Conservation (phyloP, 2,113 vertebrate species). For the Brachyistius frenatus region DNA sequence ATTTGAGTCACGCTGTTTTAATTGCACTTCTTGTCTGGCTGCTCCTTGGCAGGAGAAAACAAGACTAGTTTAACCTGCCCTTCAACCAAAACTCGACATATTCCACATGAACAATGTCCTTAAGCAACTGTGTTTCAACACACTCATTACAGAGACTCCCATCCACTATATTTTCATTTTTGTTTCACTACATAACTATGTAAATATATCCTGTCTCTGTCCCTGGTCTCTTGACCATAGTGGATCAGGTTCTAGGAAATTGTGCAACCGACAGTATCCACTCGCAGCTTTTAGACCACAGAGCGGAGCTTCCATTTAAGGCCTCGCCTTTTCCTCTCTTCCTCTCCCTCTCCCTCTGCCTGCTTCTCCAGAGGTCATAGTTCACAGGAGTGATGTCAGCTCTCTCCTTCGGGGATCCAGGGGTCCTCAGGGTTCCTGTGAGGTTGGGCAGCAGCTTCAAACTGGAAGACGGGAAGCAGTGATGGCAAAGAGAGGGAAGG, state of each 20-base stretch:
- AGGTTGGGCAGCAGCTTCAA: constrained; percentile 44
- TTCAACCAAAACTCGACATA: constrained; percentile 56
- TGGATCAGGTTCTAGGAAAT: constrained; percentile 60
- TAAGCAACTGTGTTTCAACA: constrained; percentile 29
- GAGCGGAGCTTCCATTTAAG: constrained; percentile 36
- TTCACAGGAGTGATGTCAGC: constrained; percentile 72
- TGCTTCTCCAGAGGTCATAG: constrained; percentile 68
- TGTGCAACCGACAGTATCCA: constrained; percentile 51
- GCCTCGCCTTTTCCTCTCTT: constrained; percentile 42
- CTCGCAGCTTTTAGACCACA: constrained; percentile 29
- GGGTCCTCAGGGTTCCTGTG: constrained; percentile 35
- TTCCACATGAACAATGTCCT: constrained; percentile 37
- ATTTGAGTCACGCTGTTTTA: constrained; percentile 18
- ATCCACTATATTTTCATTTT: constrained; percentile 26
- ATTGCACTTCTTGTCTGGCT: constrained; percentile 53
- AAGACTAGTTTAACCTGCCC: constrained; percentile 67
- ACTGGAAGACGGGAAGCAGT: constrained; percentile 39
- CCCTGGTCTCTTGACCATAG: constrained; percentile 38
- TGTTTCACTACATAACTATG: constrained; percentile 27
- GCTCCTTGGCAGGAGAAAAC: constrained; percentile 8
- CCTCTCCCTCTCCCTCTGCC: constrained; percentile 22
- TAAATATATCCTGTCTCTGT: constrained; percentile 41
- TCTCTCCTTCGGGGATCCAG: constrained; percentile 32
- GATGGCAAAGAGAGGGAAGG: constrained; percentile 60
- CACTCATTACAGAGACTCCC: constrained; percentile 4